Evolutionary conservation across 1,140 invertebrate genomes (phyloP), one percentile per base, ranked within the genome.

Genomic region (Whitmania pigra): DNA sequence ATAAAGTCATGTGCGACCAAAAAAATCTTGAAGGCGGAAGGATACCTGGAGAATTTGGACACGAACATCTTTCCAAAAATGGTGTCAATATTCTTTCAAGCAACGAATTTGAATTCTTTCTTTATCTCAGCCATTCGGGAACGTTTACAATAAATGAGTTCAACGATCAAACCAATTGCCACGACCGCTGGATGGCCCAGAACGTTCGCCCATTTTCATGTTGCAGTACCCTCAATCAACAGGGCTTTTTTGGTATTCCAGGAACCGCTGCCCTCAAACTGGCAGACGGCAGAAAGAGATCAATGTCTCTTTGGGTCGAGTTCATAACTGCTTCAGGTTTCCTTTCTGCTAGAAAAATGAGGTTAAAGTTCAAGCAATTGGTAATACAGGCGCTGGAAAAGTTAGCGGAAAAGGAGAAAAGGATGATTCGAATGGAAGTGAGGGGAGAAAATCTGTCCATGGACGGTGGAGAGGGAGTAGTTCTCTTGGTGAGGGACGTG

Each of bases 291-390:
- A 11, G 57, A 63, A 63, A 63, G 57, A 63, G 57, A 31, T 63
- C 57, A 25, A 63, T 63, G 57, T 63, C 57, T 25, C 57, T 63
- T 31, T 63, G 57, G 57, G 57, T 63, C 29, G 57, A 63, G 57
- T 63, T 63, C 29, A 63, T 63, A 22, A 63, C 57, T 22, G 57
- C 57, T 18, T 63, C 57, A 17, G 57, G 57, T 25, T 63, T 63
- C 57, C 57, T 63, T 22, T 63, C 57, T 17, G 57, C 57, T 63
- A 63, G 20, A 63, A 63, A 63, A 63, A 25, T 63, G 57, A 63
- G 57, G 57, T 63, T 18, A 18, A 63, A 31, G 29, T 63, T 63
- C 29, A 63, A 18, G 29, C 22, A 63, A 7, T 15, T 63, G 29
- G 57, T 63, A 13, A n/a, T 63, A 49, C 43, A 49, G 43, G 43